phyloP scores from a whole-genome alignment of 2,888 invertebrate species.

The Philhelius pedissequus region DNA sequence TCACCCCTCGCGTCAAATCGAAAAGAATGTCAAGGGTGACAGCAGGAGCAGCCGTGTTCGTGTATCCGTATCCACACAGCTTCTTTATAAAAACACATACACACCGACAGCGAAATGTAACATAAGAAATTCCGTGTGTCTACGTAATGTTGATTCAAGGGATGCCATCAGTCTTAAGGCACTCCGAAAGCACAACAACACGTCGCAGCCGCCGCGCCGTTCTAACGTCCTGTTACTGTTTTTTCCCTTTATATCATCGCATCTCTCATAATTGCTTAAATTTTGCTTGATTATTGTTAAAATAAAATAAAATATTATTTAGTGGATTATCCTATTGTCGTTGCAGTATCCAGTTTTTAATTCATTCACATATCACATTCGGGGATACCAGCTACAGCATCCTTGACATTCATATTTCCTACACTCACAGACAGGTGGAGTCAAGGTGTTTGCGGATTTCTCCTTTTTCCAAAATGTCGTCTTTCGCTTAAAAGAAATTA shows the following conservation, averaged over 20 bases:
- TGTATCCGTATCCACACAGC: conserved; percentile 26
- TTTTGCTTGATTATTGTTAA: conserved; percentile 22
- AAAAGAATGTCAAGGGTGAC: conserved; percentile 68
- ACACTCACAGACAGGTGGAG: conserved; percentile 13
- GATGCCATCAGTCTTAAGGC: conserved; percentile 66
- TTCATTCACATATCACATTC: conserved; percentile 32
- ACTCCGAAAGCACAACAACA: conserved; percentile 65
- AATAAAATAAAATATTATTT: not conserved
- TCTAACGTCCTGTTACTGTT: conserved; percentile 53
- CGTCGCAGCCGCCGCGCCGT: conserved; percentile 37
- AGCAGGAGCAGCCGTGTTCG: conserved; percentile 24
- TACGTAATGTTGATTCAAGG: conserved; percentile 59
- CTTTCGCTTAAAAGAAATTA: conserved; percentile 6
- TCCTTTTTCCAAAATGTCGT: conserved; percentile 46
- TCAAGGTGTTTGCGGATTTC: conserved; percentile 33
- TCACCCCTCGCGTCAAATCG: conserved; percentile 59
- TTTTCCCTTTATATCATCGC: conserved; percentile 30
- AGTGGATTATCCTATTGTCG: not conserved
- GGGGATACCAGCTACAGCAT: conserved; percentile 42
- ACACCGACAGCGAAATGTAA: not conserved
- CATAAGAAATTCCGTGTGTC: conserved; percentile 60
- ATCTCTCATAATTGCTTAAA: conserved; percentile 30
- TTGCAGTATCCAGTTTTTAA: not conserved
- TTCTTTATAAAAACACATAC: conserved; percentile 20
- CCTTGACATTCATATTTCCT: conserved; percentile 58